Conservation (phyloP, 23 tunicate genomes). For the Aplidium turbinatum region DNA sequence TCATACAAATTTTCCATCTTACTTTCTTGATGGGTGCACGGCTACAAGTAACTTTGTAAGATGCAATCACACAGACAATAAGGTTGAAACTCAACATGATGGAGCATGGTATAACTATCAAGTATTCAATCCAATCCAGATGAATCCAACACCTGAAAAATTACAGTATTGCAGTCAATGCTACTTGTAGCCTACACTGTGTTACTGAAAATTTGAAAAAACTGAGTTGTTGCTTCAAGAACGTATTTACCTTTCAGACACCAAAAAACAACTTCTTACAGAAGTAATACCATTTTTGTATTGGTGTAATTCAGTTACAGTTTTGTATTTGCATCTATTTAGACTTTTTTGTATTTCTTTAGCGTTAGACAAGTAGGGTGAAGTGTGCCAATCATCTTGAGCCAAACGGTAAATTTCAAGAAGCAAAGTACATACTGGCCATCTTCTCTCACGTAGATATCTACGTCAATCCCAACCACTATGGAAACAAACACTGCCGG, state of each 20-base stretch:
- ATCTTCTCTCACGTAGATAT: slow-evolving; percentile 5
- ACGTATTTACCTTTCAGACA: too few relatives aligned
- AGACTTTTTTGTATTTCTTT: too few relatives aligned
- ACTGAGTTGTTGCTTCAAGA: too few relatives aligned
- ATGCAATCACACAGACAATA: neutral
- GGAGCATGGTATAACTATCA: slow-evolving; percentile 7
- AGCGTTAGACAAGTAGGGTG: too few relatives aligned
- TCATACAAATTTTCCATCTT: too few relatives aligned
- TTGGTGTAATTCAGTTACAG: too few relatives aligned
- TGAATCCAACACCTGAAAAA: slow-evolving; percentile 21
- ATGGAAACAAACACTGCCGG: slow-evolving; percentile 13
- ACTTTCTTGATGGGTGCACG: neutral
- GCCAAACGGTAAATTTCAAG: too few relatives aligned
- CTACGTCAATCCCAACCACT: neutral
- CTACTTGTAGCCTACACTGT: neutral
- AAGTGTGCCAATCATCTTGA: too few relatives aligned
- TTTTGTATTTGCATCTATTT: too few relatives aligned
- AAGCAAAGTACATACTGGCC: neutral
- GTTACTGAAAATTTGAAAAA: neutral
- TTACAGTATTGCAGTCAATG: neutral
- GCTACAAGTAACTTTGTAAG: neutral
- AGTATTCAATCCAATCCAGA: neutral
- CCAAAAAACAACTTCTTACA: too few relatives aligned
- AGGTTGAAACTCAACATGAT: slow-evolving; percentile 7
- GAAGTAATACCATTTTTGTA: too few relatives aligned